phyloP scores from a whole-genome alignment of 2,888 invertebrate genomes.

The Euproctis similis region DNA sequence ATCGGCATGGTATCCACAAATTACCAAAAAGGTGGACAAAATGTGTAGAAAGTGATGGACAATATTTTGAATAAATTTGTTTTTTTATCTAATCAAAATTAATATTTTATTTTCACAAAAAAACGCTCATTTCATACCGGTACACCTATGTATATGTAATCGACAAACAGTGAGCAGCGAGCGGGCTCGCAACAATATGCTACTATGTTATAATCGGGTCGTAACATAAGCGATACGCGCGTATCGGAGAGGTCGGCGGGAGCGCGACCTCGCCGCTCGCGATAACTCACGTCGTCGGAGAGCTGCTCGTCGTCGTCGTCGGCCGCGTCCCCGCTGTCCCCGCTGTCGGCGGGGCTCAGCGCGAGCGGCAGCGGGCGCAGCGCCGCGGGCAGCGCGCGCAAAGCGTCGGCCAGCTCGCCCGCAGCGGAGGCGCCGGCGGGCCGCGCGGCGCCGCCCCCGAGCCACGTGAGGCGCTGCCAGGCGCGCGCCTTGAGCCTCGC shows the following conservation, averaged over 20 bases:
- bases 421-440: slow-evolving; percentile 11
- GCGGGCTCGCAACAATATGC: no score
- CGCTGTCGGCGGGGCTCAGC: slow-evolving; percentile 5
- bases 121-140: no score
- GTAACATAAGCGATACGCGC: neutral
- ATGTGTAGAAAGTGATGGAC: no score
- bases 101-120: no score
- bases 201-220: neutral
- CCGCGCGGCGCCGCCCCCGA: slow-evolving; percentile 1
- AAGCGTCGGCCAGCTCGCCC: slow-evolving; percentile 5
- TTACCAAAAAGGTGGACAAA: no score
- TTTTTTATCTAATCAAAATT: no score
- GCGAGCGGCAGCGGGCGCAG: slow-evolving; percentile 10
- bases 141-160: no score
- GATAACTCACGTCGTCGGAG: neutral
- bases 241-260: neutral
- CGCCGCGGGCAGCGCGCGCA: slow-evolving; percentile 8
- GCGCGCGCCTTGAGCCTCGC: slow-evolving; percentile 3
- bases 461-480: neutral
- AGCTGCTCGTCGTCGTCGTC: no score
- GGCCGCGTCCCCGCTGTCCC: neutral
- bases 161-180: no score
- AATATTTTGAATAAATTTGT: no score
- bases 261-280: neutral
- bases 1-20: no score